Base-by-base conservation (phyloP, 2,113 vertebrate species). In the Bos indicus region DNA sequence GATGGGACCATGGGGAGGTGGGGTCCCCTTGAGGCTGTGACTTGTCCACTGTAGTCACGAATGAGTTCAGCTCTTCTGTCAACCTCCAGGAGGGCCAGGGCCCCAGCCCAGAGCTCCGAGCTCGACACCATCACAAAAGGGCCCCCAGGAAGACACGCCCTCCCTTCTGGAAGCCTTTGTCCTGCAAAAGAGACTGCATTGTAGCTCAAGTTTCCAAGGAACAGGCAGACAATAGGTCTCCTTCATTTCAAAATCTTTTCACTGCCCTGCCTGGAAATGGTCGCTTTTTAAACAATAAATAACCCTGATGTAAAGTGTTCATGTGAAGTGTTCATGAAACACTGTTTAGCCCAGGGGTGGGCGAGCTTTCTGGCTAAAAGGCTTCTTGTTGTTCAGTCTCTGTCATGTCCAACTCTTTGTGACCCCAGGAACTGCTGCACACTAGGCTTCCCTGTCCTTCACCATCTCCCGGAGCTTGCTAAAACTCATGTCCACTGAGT, bases 211-310 rank as follows among this genome's bases (percentile, higher is more conserved):
- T 71, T 71, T 83, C 51, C 33, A 71, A 48, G 51, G 36, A 25
- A 4, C 33, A 1, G 7, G 12, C 36, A 54, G 11, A 74, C 33
- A 25, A 40, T 36, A 10, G 30, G n/a, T n/a, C 30, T 52, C 19
- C 6, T 46, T 15, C 33, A 1, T n/a, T 8, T 52, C 28, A 33
- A 6, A 28, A 23, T 14, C n/a, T 54, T 16, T 28, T 5, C 85
- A 19, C 3, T 4, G n/a, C n/a, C n/a, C 51, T 1, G 0, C 3
- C 1, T 14, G n/a, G 56, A 16, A 67, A 74, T 0, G 11, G 2
- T 43, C 14, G 28, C 5, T 3, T n/a, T 60, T 60, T 4, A 14
- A 43, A 26, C 33, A 26, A 4, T 1, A 14, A 40, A 19, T 19
- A 12, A 91, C 2, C 36, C 1, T 0, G 17, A 48, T 48, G 11